These are phyloP conservation scores for Neogobius melanostomus DNA, from an alignment of 2,113 vertebrate genomes.

Conservation along the genomic window DNA sequence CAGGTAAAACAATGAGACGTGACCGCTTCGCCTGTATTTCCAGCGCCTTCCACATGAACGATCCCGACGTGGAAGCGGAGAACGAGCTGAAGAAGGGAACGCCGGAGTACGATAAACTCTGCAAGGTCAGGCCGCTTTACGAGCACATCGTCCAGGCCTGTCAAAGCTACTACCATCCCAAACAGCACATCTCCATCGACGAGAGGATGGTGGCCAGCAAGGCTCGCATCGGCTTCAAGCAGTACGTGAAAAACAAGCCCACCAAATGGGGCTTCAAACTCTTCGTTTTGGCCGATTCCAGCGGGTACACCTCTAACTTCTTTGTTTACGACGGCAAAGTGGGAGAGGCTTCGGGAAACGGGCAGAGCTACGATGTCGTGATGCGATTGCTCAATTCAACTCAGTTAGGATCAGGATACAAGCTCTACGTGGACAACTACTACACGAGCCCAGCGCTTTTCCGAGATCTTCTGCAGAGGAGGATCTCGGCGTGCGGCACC, in stretches of 20 bases:
- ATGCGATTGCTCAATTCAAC: constrained; percentile 57
- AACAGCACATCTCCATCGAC: constrained; percentile 60
- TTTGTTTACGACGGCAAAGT: constrained; percentile 55
- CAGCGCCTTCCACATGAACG: constrained; percentile 48
- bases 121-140: constrained; percentile 61
- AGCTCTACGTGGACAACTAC: constrained; percentile 65
- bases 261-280: constrained; percentile 66
- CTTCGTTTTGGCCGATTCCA: constrained; percentile 63
- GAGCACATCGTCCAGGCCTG: constrained; percentile 58
- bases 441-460: constrained; percentile 63
- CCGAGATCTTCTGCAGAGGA: constrained; percentile 40
- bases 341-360: constrained; percentile 38
- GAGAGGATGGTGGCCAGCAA: constrained; percentile 66
- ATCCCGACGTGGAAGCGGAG: constrained; percentile 32
- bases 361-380: constrained; percentile 44
- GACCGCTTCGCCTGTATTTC: constrained; percentile 46
- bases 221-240: constrained; percentile 50
- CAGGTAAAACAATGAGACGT: constrained; percentile 48
- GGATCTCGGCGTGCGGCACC: constrained; percentile 55
- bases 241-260: constrained; percentile 55
- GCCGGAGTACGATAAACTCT: constrained; percentile 44
- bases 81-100: constrained; percentile 63
- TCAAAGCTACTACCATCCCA: constrained; percentile 56
- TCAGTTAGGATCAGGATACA: constrained; percentile 61
- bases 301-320: constrained; percentile 68